Conservation (phyloP, 1,140 invertebrate genomes). For the Antheraea mylitta region DNA sequence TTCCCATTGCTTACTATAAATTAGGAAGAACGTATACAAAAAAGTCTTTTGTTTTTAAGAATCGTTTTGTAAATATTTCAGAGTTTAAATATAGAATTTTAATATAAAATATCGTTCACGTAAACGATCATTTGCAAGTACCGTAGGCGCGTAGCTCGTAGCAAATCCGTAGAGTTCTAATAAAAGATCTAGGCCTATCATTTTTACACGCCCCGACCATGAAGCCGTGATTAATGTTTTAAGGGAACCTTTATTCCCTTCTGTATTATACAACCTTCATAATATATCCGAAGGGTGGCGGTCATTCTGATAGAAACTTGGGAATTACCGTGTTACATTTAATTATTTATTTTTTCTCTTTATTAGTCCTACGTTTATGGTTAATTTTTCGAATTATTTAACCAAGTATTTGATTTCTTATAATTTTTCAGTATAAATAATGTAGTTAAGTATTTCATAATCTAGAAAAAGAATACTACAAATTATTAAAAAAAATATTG, state of each 20-base stretch:
- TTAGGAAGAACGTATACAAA: not conserved
- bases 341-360: too few species aligned
- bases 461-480: too few species aligned
- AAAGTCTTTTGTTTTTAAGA: not conserved
- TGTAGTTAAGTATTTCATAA: too few species aligned
- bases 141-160: slow-evolving; percentile 34
- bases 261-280: slow-evolving; percentile 13
- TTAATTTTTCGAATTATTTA: too few species aligned
- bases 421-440: too few species aligned
- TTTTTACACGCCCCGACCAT: slow-evolving; percentile 36
- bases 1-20: slow-evolving; percentile 6
- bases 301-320: slow-evolving; percentile 17
- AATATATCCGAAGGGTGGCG: slow-evolving; percentile 17
- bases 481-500: too few species aligned
- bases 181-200: slow-evolving; percentile 42
- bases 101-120: not conserved
- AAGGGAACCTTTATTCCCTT: slow-evolving; percentile 15
- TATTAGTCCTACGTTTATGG: too few species aligned
- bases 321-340: too few species aligned
- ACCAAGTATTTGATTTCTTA: too few species aligned
- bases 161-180: slow-evolving; percentile 39
- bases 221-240: slow-evolving; percentile 45
- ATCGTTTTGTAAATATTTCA: not conserved
- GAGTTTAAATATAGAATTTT: not conserved
- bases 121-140: not conserved